phyloP scores from a whole-genome alignment of 2,113 vertebrate species.

The Halichoerus grypus region DNA sequence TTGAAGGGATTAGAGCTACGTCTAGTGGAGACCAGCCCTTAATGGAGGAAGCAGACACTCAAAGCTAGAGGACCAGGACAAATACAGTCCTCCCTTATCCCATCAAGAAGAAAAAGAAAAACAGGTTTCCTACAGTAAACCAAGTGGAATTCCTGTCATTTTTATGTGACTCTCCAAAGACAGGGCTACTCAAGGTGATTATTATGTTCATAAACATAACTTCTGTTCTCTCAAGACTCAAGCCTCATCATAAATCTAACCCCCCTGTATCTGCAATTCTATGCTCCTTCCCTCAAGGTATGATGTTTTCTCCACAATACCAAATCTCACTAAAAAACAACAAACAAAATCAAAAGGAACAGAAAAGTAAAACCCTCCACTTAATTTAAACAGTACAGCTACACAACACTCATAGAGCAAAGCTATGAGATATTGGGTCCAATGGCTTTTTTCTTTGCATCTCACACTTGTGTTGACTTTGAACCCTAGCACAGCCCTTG shows the following conservation, averaged over 20 bases:
- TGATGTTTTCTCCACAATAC: neutral
- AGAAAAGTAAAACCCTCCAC: neutral
- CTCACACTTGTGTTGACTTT: neutral
- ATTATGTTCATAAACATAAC: neutral
- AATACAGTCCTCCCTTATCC: neutral
- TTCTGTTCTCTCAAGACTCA: neutral
- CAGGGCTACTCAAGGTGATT: neutral
- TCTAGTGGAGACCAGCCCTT: neutral
- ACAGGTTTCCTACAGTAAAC: neutral
- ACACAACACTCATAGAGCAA: neutral
- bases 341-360: too few relatives aligned
- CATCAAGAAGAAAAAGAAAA: neutral
- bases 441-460: neutral
- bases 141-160: neutral
- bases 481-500: neutral
- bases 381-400: neutral
- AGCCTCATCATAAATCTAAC: neutral
- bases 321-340: neutral
- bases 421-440: neutral
- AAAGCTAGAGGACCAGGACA: neutral
- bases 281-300: neutral
- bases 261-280: neutral
- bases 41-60: neutral
- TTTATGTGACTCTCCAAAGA: neutral
- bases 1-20: neutral